Conservation (phyloP, 2,113 vertebrate species). For the Saimiri boliviensis region DNA sequence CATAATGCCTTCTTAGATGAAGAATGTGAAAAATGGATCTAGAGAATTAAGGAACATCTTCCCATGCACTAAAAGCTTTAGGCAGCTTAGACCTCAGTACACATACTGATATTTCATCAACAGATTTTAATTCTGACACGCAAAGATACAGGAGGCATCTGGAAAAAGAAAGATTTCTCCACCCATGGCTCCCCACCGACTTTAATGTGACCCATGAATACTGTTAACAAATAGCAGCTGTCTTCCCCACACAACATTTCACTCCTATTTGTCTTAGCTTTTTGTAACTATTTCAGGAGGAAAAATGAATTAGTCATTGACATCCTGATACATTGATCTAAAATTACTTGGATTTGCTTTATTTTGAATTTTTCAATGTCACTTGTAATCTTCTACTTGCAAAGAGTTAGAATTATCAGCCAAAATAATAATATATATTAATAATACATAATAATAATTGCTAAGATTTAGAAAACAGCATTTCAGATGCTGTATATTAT, state of each 20-base stretch:
- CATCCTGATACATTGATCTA: background rate
- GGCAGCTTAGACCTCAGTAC: background rate
- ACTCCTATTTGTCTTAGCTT: constrained; percentile 20
- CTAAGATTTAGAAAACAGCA: background rate
- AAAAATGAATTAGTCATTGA: background rate
- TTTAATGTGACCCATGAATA: constrained; percentile 63
- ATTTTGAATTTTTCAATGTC: constrained; percentile 1
- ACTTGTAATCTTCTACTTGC: background rate
- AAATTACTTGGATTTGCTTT: constrained; percentile 13
- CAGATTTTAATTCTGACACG: constrained; percentile 61
- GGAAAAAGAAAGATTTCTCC: constrained; percentile 55
- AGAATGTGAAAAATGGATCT: background rate
- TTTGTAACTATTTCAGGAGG: background rate
- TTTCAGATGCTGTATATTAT: background rate
- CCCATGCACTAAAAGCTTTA: background rate
- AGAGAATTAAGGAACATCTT: background rate
- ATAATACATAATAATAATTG: background rate
- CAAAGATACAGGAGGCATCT: constrained; percentile 66
- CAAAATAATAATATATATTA: background rate
- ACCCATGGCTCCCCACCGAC: constrained; percentile 46
- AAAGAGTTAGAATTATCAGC: background rate
- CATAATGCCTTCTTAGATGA: background rate
- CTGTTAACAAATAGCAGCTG: constrained; percentile 68
- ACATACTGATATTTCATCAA: constrained; percentile 21
- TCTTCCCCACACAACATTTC: constrained; percentile 36